Base-by-base conservation (phyloP, 2,113 vertebrate species). In the Ondatra zibethicus region DNA sequence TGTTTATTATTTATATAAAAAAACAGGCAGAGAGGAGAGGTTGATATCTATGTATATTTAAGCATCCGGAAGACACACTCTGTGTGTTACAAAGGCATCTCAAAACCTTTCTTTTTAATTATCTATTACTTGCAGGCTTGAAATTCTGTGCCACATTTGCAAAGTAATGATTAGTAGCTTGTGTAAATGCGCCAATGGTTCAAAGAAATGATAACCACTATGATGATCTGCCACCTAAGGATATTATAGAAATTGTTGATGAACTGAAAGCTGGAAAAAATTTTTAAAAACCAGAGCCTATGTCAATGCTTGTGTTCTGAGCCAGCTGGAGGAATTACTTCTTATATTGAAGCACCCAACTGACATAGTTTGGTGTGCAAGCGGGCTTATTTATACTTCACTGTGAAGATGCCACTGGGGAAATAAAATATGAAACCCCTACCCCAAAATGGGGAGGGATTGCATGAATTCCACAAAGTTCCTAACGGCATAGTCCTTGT, bases 221-320 rank as follows among this genome's bases (percentile, higher is more conserved):
- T 42, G 25, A 27, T 84, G 55, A 63, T 61, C 36, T 58, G 52
- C 36, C 80, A 39, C 52, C 33, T 27, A 61, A 25, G 12, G 52
- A 61, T 61, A 42, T 1, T 39, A 6, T 61, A 29, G 55, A 63
- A 63, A 17, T 29, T 84, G 81, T 42, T 7, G 5, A 84, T 42
- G n/a, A 61, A 23, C 36, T 61, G n/a, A 84, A 84, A 39, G 36
- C 55, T 82, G 52, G 55, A 61, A 61, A 33, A 12, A 82, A 39
- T 29, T n/a, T 25, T 65, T 36, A 3, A 39, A 82, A 82, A 82
- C 11, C 36, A 39, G 55, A 61, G 55, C 23, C 36, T 39, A 99
- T 99, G 88, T 72, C 99, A 99, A 7, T 99, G 99, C 96, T 99
- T 99, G 98, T 99, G 99, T 50, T 99, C 99, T 97, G 99, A 99